A percentile compares a stretch with the other conserved stretches of the same genome.
These are phyloP conservation scores for Stichopus chloronotus DNA, from an alignment of 35 echinoderm and acorn worm species.

Conservation along the genomic window DNA sequence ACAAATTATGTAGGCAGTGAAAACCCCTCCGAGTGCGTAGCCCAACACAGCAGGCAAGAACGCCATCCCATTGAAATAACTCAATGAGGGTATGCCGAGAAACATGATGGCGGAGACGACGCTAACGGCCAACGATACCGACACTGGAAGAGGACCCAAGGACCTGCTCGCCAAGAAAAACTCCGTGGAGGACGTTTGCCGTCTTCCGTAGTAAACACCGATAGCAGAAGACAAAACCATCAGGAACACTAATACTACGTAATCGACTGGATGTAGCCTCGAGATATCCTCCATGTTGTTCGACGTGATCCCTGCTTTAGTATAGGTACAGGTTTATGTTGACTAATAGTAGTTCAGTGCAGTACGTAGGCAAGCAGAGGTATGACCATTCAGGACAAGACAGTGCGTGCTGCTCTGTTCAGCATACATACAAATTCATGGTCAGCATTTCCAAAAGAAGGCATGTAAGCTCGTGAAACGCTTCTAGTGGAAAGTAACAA, in stretches of 20 bases:
- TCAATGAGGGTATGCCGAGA: neutral
- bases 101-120: neutral
- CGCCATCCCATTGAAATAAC: slow-evolving; percentile 21
- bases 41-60: neutral
- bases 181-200: neutral
- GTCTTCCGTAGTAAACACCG: neutral
- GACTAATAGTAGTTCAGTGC: too few species aligned
- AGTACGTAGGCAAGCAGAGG: too few species aligned
- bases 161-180: neutral
- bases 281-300: neutral
- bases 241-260: neutral
- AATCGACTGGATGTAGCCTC: neutral
- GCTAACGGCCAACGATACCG: neutral
- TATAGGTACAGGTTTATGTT: too few species aligned
- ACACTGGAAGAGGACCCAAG: neutral
- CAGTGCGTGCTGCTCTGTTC: too few species aligned
- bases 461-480: too few species aligned
- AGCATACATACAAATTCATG: too few species aligned
- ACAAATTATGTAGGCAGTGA: neutral
- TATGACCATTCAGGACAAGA: too few species aligned
- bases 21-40: neutral
- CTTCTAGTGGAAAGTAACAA: too few species aligned
- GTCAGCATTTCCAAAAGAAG: too few species aligned
- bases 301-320: too few species aligned
- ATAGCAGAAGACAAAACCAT: neutral